These are phyloP conservation scores for Euplexia lucipara DNA, from an alignment of 2,888 invertebrate genomes.

Conservation along the genomic window DNA sequence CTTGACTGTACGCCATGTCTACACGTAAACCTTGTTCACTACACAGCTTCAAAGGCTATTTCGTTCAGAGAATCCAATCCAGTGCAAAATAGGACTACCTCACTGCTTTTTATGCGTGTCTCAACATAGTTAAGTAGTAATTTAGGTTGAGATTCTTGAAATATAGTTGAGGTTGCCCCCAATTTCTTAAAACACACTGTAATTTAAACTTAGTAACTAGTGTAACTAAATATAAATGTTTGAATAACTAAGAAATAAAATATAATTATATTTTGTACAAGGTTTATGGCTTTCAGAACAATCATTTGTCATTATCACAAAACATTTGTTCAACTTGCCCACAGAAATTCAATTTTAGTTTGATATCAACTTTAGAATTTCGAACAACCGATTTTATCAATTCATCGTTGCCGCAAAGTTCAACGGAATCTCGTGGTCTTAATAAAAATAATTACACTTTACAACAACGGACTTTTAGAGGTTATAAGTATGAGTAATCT, in stretches of 20 bases:
- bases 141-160: neutral
- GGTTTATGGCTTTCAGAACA: neutral
- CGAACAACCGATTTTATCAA: conserved; percentile 42
- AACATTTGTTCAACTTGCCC: conserved; percentile 23
- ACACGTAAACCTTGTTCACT: conserved; percentile 5
- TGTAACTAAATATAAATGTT: neutral
- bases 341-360: conserved; percentile 43
- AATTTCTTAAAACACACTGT: no score
- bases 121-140: neutral
- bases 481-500: conserved; percentile 57
- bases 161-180: neutral
- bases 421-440: conserved; percentile 38
- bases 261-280: no score
- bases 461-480: conserved; percentile 49
- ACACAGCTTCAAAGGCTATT: neutral
- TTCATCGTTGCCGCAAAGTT: conserved; percentile 42
- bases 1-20: no score
- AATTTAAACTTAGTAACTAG: no score
- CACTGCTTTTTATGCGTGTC: neutral
- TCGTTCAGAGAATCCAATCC: neutral
- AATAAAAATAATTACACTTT: conserved; percentile 53
- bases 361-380: conserved; percentile 34
- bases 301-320: neutral
- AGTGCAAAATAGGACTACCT: conserved; percentile 5
- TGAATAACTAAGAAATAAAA: neutral